Base-by-base conservation (phyloP, 2,113 vertebrate genomes). In the Corythornis cristatus region DNA sequence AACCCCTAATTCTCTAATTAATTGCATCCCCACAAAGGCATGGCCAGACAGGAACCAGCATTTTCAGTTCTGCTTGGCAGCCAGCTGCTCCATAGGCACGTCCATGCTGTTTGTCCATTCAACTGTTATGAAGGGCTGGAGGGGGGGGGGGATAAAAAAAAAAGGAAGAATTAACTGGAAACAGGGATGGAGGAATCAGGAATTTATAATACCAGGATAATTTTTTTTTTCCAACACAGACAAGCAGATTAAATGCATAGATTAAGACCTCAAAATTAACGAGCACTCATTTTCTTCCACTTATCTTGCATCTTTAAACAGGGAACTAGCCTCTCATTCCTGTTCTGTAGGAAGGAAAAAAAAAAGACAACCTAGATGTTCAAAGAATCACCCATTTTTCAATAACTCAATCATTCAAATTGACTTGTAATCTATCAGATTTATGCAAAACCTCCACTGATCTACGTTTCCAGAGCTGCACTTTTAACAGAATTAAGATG, bases 11-110 rank as follows among this genome's bases (percentile, higher is more conserved):
- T 46, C 76, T 50, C 90, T 94, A 91, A 96, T 96, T 94, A 93
- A 95, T 96, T 83, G 89, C 93, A 93, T 93, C 89, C 92, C 90
- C 78, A 70, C 57, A 11, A 87, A 89, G 67, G 92, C 83, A 88
- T 1, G 29, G 90, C 82, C 92, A 89, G 88, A 94, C 89, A 93
- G 75, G 93, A 91, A 79, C 54, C 85, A 83, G 90, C 71, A 87
- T 42, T 89, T 79, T 42, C 65, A 60, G 50, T 57, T 91, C 51
- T 68, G 56, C 82, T 91, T 84, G 74, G 83, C 93, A 95, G 93
- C 21, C 94, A 71, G 53, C 40, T 43, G 26, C 19, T 57, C 72
- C 5, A 0, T 11, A 79, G 86, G 86, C 53, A 64, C 82, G 79
- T 66, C 82, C 71, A 31, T 3, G 37, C 21, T 61, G 21, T 31